Evolutionary conservation across 2,113 vertebrate species (phyloP), one percentile per base, ranked within the genome.

Genomic region (Baryphthengus martii): DNA sequence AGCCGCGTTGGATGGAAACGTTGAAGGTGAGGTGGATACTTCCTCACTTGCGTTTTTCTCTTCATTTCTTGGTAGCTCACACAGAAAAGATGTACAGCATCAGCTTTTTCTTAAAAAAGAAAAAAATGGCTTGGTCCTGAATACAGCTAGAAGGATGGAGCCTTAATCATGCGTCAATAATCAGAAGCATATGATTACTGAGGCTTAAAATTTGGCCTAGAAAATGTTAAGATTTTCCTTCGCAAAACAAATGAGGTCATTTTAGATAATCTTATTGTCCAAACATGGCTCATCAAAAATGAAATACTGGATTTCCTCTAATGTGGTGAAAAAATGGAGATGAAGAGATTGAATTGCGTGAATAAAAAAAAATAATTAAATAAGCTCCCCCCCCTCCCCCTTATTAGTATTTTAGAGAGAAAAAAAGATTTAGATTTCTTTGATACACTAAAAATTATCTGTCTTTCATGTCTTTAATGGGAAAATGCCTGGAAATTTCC

Each of bases 1-100:
- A 99, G 95, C 99, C 99, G 1, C 99, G 99, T 2, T 99, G 99
- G 99, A 99, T 99, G 98, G 99, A 99, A 96, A 99, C 99, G 0
- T 96, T 99, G 91, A 99, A 99, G 99, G 99, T 99, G 98, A 1
- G 35, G 29, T 0, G 3, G 18, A 3, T 6, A 1, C 6, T 37
- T 59, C 12, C 12, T 13, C 11, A 2, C 33, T n/a, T 26, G 7
- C 9, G 4, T 63, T 52, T 20, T 63, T 26, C 7, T 8, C 11
- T 58, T 42, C 4, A 1, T 45, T 67, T 82, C 52, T 70, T 31
- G 31, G 13, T 47, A 11, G 29, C 20, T 93, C n/a, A 8, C 14
- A 4, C 11, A 15, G 17, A 31, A 58, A 65, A 13, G 33, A 49
- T 62, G 35, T 26, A 42, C 6, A 45, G 44, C 52, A 29, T 72